A percentile compares a stretch with the other conserved stretches of the same genome.
Conservation (phyloP, 1,140 invertebrate genomes). For the Listronotus oregonensis region DNA sequence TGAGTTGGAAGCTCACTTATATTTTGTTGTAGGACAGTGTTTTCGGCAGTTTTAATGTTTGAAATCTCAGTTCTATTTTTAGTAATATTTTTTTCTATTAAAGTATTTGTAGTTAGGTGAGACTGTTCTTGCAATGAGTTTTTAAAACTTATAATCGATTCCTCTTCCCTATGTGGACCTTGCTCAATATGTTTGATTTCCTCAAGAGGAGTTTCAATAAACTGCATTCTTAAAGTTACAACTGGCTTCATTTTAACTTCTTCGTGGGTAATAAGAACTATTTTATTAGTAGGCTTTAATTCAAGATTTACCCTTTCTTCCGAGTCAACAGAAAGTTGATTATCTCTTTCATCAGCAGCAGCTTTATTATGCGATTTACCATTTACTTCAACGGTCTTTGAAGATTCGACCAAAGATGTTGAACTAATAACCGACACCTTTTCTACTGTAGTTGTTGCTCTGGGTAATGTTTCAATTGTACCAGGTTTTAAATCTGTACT, state of each 20-base stretch:
- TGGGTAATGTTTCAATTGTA: constrained; percentile 6
- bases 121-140: too few relatives aligned
- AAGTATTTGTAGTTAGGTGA: too few relatives aligned
- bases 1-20: too few relatives aligned
- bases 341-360: background rate
- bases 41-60: too few relatives aligned
- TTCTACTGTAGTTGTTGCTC: constrained; percentile 13
- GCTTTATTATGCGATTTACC: background rate
- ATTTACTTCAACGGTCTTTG: background rate
- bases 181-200: constrained; percentile 23
- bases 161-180: constrained; percentile 10
- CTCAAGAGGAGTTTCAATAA: constrained; percentile 41
- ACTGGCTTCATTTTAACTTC: constrained; percentile 68
- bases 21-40: too few relatives aligned
- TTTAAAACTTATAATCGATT: background rate
- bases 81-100: too few relatives aligned
- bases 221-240: constrained; percentile 66
- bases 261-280: constrained; percentile 71
- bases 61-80: too few relatives aligned
- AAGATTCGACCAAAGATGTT: background rate
- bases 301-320: constrained; percentile 11
- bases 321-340: background rate
- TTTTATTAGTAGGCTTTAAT: constrained; percentile 59
- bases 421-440: constrained; percentile 3
- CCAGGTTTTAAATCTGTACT: background rate